Evolutionary conservation across 2,888 invertebrate genomes (phyloP), one percentile per base, ranked within the genome.

Genomic region (Drosophila austrosaltans): DNA sequence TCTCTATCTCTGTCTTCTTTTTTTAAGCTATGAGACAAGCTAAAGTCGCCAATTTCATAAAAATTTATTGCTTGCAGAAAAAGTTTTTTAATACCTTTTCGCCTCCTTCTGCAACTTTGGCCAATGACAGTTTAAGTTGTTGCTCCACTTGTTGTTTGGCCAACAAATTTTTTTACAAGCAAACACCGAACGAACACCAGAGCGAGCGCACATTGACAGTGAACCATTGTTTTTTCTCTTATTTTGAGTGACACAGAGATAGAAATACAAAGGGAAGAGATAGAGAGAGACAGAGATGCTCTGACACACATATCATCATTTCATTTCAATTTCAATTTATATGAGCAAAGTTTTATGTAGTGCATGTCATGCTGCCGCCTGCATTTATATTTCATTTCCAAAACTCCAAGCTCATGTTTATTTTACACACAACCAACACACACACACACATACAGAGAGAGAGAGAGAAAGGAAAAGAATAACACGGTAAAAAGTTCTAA

Each of bases 301-400:
- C 75, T 69, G 75, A 54, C 54, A 32, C 30, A 75, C 76, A 78
- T 79, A 80, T 81, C 81, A 81, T 77, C 82, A 82, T 81, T 81
- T 77, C 59, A 81, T 82, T 82, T 82, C 82, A 81, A 81, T 82
- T 81, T 81, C 87, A 85, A 85, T 85, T 85, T 85, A 87, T 89
- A 89, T 85, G 89, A 87, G 84, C 76, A 85, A 88, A 85, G 78
- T 89, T 89, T 85, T 87, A 88, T 84, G 87, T 88, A 83, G 86
- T 83, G 88, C 81, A 83, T 83, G 83, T 83, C 63, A 53, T 57
- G 57, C 22, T 87, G 73, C 75, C 77, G 81, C 70, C 77, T 73
- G 36, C 56, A 53, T 25, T 81, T 88, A 87, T 86, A 88, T 84
- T 83, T 79, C 79, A 85, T 82, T 87, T 70, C 65, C 75, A 53